Evolutionary conservation across 2,888 invertebrate genomes (phyloP).

Genomic region (Drosophila hamatofila): DNA sequence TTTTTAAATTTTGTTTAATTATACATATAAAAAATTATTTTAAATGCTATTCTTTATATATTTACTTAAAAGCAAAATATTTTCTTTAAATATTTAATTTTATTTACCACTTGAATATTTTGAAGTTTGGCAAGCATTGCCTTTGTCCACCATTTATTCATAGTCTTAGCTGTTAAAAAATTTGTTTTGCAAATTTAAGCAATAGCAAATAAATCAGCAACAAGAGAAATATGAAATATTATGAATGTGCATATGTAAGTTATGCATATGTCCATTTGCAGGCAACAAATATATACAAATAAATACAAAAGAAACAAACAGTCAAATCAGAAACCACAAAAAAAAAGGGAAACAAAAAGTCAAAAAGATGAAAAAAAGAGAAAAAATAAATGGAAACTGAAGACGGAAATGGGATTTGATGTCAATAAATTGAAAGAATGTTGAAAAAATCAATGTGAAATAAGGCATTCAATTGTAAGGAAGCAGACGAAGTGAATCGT

Average conservation of each 20-base stretch:
- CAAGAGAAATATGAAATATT: conserved; percentile 29
- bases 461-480: conserved; percentile 11
- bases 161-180: conserved; percentile 21
- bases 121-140: not conserved
- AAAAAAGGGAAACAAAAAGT: not conserved
- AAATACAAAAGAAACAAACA: conserved; percentile 10
- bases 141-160: not conserved
- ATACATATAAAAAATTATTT: not conserved
- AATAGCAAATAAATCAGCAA: conserved; percentile 3
- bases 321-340: conserved; percentile 7
- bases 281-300: not conserved
- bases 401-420: conserved; percentile 30
- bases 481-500: conserved; percentile 18
- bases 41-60: too few species aligned
- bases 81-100: not conserved
- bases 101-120: not conserved
- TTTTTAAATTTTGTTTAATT: too few species aligned
- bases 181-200: conserved; percentile 33
- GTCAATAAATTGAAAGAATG: conserved; percentile 45
- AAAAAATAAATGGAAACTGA: conserved; percentile 13
- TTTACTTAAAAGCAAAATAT: not conserved
- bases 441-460: conserved; percentile 26
- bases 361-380: conserved; percentile 6
- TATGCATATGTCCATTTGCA: conserved; percentile 6
- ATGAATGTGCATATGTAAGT: conserved; percentile 34